Conservation (phyloP, 2,113 vertebrate species). For the Corynorhinus townsendii region DNA sequence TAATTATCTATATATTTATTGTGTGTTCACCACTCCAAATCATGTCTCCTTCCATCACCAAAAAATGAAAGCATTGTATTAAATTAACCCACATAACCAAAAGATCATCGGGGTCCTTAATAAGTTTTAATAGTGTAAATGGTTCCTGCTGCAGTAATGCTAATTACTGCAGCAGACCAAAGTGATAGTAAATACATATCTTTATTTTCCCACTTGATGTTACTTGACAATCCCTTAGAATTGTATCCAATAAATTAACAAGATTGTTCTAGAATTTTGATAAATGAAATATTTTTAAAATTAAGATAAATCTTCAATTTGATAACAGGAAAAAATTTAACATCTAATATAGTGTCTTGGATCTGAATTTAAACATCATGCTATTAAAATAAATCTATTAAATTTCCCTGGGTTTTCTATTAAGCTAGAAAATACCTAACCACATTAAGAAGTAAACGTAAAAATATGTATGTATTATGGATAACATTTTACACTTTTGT, state of each 20-base stretch:
- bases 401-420: neutral
- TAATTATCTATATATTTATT: neutral
- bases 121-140: neutral
- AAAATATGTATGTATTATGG: neutral
- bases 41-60: neutral
- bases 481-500: neutral
- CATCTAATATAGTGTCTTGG: neutral
- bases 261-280: slow-evolving; percentile 1
- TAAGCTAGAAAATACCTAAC: neutral
- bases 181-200: neutral
- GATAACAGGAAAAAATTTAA: neutral
- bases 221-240: neutral
- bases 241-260: neutral
- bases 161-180: neutral
- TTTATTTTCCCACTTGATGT: neutral
- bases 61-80: neutral
- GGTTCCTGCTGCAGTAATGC: neutral
- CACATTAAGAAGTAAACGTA: neutral
- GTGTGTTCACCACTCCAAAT: neutral
- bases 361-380: neutral
- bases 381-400: neutral
- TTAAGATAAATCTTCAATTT: neutral
- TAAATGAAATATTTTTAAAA: neutral
- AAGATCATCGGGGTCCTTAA: neutral
- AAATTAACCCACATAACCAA: neutral